phyloP scores from a whole-genome alignment of 2,888 invertebrate species.

The Cryptocheilus praepositus region DNA sequence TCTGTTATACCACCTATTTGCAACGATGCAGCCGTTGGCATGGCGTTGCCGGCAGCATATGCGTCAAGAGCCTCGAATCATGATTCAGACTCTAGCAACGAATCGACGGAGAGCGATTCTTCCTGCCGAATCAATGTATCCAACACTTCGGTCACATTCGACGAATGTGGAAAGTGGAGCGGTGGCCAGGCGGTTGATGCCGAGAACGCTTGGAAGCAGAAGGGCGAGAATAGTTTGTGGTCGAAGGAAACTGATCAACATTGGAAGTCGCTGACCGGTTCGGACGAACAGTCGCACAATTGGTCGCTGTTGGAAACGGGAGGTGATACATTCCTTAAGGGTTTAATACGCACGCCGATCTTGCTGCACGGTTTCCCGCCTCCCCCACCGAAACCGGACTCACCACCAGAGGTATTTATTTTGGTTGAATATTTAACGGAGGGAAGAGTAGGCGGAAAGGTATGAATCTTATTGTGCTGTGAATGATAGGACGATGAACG shows the following conservation, averaged over 20 bases:
- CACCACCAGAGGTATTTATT: constrained; percentile 73
- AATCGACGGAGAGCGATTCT: constrained; percentile 66
- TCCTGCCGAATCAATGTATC: constrained; percentile 49
- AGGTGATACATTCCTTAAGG: constrained; percentile 58
- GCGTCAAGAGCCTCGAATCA: constrained; percentile 59
- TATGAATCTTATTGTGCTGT: too few species aligned
- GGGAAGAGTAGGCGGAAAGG: too few species aligned
- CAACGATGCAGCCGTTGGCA: constrained; percentile 57
- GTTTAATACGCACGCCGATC: constrained; percentile 57
- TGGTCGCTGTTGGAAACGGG: constrained; percentile 62
- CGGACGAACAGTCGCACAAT: constrained; percentile 49
- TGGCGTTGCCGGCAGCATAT: constrained; percentile 59
- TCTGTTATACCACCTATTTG: constrained; percentile 5
- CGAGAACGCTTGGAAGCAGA: constrained; percentile 55
- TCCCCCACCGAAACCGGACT: constrained; percentile 75
- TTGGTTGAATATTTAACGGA: background rate
- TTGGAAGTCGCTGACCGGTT: constrained; percentile 56
- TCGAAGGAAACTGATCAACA: constrained; percentile 51
- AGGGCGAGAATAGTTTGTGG: constrained; percentile 51
- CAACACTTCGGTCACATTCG: constrained; percentile 42
- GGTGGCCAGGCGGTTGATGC: constrained; percentile 21
- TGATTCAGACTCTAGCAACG: constrained; percentile 69
- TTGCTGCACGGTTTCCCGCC: constrained; percentile 49
- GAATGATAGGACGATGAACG: too few species aligned
- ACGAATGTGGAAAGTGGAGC: constrained; percentile 56